Evolutionary conservation across 2,113 vertebrate genomes (phyloP).

Genomic region (Mionectes macconnelli): DNA sequence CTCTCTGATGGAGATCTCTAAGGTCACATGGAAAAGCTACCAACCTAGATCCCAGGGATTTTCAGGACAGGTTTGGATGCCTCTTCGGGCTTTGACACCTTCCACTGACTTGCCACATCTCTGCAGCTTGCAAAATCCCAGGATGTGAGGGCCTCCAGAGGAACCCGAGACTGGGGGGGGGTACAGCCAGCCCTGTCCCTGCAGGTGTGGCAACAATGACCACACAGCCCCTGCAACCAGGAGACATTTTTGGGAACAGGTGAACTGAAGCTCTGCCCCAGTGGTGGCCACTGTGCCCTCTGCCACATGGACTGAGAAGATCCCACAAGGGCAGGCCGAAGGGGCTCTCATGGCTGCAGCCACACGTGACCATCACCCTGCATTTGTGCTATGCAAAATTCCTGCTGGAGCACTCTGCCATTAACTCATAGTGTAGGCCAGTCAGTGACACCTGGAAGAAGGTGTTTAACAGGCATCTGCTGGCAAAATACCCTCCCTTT

Average conservation of each 20-base stretch:
- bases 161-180: fast-evolving
- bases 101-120: background rate
- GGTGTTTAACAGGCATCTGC: background rate
- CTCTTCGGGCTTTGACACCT: background rate
- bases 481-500: background rate
- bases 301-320: background rate
- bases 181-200: background rate
- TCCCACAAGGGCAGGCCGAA: fast-evolving
- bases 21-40: background rate
- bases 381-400: background rate
- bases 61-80: background rate
- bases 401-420: background rate
- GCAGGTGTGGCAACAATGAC: fast-evolving
- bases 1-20: background rate
- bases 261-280: background rate
- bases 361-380: fast-evolving
- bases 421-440: fast-evolving
- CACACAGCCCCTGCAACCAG: background rate
- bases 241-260: background rate
- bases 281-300: fast-evolving
- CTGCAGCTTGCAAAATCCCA: background rate
- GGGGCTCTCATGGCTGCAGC: background rate
- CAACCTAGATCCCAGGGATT: background rate
- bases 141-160: background rate
- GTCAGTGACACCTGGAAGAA: background rate